Evolutionary conservation across 1,140 invertebrate species (phyloP).

Genomic region (Idris sp.): DNA sequence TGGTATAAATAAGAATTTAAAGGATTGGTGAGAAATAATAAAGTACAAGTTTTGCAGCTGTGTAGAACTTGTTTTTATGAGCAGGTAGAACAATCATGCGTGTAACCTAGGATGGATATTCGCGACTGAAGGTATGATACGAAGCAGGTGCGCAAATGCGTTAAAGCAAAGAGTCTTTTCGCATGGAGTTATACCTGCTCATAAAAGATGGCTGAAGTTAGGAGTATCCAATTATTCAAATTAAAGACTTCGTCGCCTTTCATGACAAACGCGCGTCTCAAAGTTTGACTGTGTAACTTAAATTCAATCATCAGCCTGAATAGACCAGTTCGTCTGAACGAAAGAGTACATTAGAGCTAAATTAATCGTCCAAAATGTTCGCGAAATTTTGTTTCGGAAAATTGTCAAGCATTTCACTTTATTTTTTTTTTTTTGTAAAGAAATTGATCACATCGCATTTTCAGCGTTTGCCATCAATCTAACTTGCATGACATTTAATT

Average conservation of each 20-base stretch:
- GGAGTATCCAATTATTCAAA: constrained; percentile 63
- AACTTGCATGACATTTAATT: constrained; percentile 18
- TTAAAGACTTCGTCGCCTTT: constrained; percentile 62
- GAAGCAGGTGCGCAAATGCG: constrained; percentile 57
- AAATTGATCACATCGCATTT: too few species aligned
- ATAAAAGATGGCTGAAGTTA: constrained; percentile 38
- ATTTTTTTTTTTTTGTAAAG: too few species aligned
- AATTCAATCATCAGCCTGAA: constrained; percentile 16
- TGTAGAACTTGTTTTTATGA: constrained; percentile 47
- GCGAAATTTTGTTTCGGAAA: too few species aligned
- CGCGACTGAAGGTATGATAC: constrained; percentile 58
- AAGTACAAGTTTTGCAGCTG: constrained; percentile 43
- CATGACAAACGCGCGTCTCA: constrained; percentile 12
- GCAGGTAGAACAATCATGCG: constrained; percentile 34
- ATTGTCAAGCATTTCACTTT: too few species aligned
- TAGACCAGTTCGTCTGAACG: too few species aligned
- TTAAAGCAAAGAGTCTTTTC: constrained; percentile 37
- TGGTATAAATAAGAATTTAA: too few species aligned
- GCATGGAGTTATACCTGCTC: constrained; percentile 53
- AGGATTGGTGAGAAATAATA: too few species aligned
- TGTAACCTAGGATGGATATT: constrained; percentile 44
- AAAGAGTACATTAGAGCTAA: too few species aligned
- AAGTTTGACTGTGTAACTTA: background rate
- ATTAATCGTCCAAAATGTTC: too few species aligned
- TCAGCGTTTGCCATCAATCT: constrained; percentile 6